Evolutionary conservation across 2,888 invertebrate genomes (phyloP).

Genomic region (Ochropleura leucogaster): DNA sequence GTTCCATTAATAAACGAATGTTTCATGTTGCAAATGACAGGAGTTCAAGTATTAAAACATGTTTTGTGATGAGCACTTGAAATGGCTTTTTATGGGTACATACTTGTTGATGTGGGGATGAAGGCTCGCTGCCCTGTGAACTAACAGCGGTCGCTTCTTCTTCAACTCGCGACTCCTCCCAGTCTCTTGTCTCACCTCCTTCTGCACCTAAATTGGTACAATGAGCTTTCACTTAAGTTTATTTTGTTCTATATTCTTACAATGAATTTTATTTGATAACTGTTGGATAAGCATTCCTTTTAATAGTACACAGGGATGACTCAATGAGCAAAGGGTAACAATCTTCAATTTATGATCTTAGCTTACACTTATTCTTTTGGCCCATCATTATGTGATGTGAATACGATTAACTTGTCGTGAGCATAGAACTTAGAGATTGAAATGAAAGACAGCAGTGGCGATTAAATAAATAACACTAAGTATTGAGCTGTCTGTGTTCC

Average conservation of each 20-base stretch:
- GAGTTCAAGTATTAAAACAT: neutral
- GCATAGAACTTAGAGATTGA: neutral
- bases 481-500: neutral
- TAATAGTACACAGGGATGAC: neutral
- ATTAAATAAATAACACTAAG: neutral
- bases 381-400: neutral
- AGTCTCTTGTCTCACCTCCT: conserved; percentile 80
- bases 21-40: too few relatives aligned
- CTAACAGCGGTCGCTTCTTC: conserved; percentile 89
- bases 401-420: neutral
- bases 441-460: neutral
- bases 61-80: neutral
- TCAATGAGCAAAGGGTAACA: neutral
- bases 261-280: neutral
- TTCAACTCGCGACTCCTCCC: conserved; percentile 85
- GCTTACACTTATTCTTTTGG: neutral
- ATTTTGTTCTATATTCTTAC: neutral
- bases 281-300: neutral
- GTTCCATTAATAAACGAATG: too few relatives aligned
- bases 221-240: neutral
- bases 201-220: conserved; percentile 73
- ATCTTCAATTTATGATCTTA: neutral
- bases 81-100: conserved; percentile 31
- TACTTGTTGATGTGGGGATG: conserved; percentile 87
- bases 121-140: conserved; percentile 88